phyloP scores from a whole-genome alignment of 2,797 vertebrate genomes.

The Eulemur rubriventer region DNA sequence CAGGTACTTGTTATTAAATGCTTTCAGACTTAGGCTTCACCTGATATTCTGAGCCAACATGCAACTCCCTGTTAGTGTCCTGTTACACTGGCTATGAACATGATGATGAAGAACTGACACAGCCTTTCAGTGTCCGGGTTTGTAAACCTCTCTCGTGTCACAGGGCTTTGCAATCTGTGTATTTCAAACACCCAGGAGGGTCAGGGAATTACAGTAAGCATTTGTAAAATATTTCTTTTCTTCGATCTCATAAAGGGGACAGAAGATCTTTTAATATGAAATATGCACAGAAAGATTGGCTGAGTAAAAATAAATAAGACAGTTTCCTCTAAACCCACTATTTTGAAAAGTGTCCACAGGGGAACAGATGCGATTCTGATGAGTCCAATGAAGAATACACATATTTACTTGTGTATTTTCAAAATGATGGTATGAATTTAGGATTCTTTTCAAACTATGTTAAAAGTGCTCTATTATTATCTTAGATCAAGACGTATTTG shows the following conservation, averaged over 20 bases:
- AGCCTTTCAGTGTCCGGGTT: not conserved
- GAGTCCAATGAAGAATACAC: not conserved
- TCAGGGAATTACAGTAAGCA: not conserved
- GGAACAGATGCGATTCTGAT: not conserved
- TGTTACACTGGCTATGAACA: not conserved
- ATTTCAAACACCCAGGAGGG: not conserved
- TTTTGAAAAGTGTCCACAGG: not conserved
- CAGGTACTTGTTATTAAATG: not conserved
- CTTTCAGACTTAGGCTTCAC: not conserved
- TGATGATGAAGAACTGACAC: not conserved
- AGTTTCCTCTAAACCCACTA: not conserved
- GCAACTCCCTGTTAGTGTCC: not conserved
- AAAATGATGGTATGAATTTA: not conserved
- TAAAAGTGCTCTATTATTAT: slow-evolving; percentile 4
- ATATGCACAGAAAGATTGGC: not conserved
- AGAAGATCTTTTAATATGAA: not conserved
- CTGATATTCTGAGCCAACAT: not conserved
- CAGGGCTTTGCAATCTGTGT: not conserved
- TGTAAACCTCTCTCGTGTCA: not conserved
- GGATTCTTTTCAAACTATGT: not conserved
- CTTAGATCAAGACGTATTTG: not conserved
- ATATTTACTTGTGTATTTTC: not conserved
- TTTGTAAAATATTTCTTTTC: not conserved
- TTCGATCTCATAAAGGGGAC: not conserved
- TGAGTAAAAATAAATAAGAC: not conserved